A percentile compares a stretch with the other conserved stretches of the same genome.
These are phyloP conservation scores for Cherax destructor DNA, from an alignment of 1,140 invertebrate genomes.

Conservation along the genomic window DNA sequence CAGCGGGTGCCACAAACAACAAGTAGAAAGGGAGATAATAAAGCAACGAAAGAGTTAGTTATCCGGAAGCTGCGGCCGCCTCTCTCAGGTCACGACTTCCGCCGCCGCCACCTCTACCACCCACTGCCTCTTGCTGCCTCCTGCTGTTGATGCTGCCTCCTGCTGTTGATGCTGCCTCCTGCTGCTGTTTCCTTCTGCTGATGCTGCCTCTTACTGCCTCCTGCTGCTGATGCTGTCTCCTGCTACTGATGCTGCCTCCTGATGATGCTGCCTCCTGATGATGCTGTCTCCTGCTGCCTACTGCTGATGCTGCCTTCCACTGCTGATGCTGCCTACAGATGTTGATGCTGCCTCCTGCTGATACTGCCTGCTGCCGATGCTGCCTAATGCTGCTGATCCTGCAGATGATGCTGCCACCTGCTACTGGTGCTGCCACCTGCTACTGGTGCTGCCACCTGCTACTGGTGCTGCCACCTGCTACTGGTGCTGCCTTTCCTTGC, in stretches of 20 bases:
- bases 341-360: too few relatives aligned
- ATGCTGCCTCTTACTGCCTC: too few relatives aligned
- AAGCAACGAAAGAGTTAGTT: slow-evolving; percentile 8
- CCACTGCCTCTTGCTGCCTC: background rate
- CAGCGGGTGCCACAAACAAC: too few relatives aligned
- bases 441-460: background rate
- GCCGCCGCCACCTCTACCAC: background rate
- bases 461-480: background rate
- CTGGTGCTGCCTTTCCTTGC: too few relatives aligned
- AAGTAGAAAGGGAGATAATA: background rate
- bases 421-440: background rate
- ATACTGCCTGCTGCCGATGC: too few relatives aligned
- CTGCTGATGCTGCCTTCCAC: too few relatives aligned
- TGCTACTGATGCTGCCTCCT: too few relatives aligned
- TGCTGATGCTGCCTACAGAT: too few relatives aligned
- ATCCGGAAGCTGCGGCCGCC: slow-evolving; percentile 30
- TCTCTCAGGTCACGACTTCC: slow-evolving; percentile 33
- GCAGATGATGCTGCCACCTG: background rate
- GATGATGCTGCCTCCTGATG: too few relatives aligned
- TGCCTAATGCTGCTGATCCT: too few relatives aligned
- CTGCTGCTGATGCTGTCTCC: too few relatives aligned
- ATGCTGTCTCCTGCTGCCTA: too few relatives aligned
- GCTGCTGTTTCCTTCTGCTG: background rate
- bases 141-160: background rate
- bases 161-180: background rate